phyloP scores from a whole-genome alignment of 2,797 vertebrate genomes.

The Poeciliopsis presidionis region DNA sequence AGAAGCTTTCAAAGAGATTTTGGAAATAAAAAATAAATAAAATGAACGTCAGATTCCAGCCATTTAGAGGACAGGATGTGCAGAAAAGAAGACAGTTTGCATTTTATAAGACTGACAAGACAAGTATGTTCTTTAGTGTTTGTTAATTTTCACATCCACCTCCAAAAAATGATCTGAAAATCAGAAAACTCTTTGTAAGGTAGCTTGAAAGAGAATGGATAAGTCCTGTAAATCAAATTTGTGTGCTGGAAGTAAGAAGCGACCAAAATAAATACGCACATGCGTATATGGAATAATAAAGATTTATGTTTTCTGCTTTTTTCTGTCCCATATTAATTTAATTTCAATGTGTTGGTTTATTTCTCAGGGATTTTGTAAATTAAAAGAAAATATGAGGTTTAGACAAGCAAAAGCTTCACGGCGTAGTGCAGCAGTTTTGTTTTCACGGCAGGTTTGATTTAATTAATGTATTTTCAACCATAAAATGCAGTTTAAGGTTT shows the following conservation, averaged over 20 bases:
- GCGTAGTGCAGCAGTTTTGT: neutral
- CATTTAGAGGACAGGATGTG: constrained; percentile 1
- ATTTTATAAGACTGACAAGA: neutral
- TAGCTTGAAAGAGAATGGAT: neutral
- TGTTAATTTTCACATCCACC: neutral
- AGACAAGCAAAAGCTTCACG: neutral
- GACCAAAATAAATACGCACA: neutral
- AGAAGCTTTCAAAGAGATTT: constrained; percentile 8
- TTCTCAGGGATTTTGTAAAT: neutral
- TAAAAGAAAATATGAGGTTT: neutral
- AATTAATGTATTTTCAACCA: neutral
- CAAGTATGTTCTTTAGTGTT: neutral
- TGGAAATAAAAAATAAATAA: constrained; percentile 12
- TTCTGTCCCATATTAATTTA: too few species aligned
- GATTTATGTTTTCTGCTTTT: neutral
- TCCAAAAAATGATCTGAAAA: neutral
- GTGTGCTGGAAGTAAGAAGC: neutral
- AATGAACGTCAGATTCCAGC: neutral
- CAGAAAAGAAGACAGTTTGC: neutral
- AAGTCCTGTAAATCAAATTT: neutral
- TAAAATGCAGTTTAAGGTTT: neutral
- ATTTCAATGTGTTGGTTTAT: neutral
- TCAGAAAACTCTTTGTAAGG: neutral
- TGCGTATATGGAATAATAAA: neutral
- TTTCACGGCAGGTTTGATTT: neutral